Base-by-base conservation (phyloP, 2,797 vertebrate genomes). In the Anniella stebbinsi region DNA sequence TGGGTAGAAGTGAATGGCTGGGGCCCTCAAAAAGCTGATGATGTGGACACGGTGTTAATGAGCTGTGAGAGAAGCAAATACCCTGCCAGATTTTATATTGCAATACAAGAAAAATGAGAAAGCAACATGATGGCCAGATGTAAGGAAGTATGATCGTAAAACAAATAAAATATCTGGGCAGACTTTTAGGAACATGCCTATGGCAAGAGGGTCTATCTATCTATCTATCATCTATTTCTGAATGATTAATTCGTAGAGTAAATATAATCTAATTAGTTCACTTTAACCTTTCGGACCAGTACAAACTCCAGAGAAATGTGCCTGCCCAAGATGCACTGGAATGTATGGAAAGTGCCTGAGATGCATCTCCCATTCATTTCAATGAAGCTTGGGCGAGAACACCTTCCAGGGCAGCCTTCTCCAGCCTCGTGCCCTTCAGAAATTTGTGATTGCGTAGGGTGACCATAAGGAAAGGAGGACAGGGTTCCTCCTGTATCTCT, bases 211-310 rank as follows among this genome's bases (percentile, higher is more conserved):
- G 72, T 89, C 41, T 7, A 8, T 80, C 15, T 33, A 13, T 78
- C 41, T n/a, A 54, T 80, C 87, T 80, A 93, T 87, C 17, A 13
- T 78, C 41, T n/a, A 54, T 80, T 87, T 80, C 93, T 87, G 89
- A 82, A n/a, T 38, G 69, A 89, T 1, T 91, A 89, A 91, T 91
- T 90, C 82, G 70, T 84, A 51, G 89, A 36, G 77, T 93, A 89
- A 88, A 93, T 89, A 89, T 87, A 88, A 30, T 12, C 0, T 36
- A 86, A 63, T 28, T 86, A 80, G 2, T 48, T 88, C 92, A 82
- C 84, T 92, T 94, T 91, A 92, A 90, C 91, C 89, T 94, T 94
- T 93, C 87, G 89, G 88, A 93, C 88, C 77, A 90, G 87, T 33
- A 51, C 57, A 30, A 36, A 78, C 82, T 63, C 60, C 60, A 75